These are phyloP conservation scores for Brachyistius frenatus DNA, from an alignment of 2,113 vertebrate species.

Conservation along the genomic window DNA sequence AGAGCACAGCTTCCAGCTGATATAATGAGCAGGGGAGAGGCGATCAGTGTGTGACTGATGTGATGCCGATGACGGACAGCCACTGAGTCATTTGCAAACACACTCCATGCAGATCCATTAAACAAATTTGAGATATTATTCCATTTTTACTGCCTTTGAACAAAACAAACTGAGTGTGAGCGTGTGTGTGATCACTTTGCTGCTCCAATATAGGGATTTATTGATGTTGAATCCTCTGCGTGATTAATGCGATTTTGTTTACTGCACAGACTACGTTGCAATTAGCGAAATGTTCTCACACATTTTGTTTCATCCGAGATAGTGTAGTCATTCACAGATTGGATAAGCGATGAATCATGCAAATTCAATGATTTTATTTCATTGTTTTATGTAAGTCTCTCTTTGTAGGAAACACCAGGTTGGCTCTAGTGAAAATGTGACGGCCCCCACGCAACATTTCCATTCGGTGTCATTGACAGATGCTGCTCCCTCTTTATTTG, in stretches of 20 bases:
- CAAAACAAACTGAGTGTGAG: constrained; percentile 9
- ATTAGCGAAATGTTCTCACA: constrained; percentile 69
- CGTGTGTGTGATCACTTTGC: constrained; percentile 40
- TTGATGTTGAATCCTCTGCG: constrained; percentile 18
- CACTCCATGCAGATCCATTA: constrained; percentile 44
- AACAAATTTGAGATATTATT: constrained; percentile 48
- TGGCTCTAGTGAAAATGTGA: constrained; percentile 12
- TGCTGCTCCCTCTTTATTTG: constrained; percentile 72
- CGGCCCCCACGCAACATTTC: constrained; percentile 44
- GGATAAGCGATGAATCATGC: constrained; percentile 64
- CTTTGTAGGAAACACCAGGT: constrained; percentile 36
- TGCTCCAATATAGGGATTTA: constrained; percentile 53
- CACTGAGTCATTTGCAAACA: constrained; percentile 63
- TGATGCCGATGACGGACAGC: constrained; percentile 53
- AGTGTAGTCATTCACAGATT: constrained; percentile 69
- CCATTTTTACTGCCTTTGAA: constrained; percentile 37
- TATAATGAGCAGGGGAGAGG: constrained; percentile 54
- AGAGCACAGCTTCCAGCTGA: constrained; percentile 53
- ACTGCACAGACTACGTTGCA: constrained; percentile 55
- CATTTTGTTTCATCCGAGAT: constrained; percentile 59
- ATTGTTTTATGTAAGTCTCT: constrained; percentile 60
- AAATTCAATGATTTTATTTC: constrained; percentile 43
- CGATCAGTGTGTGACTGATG: constrained; percentile 64
- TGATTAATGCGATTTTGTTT: constrained; percentile 70
- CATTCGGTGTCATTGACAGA: constrained; percentile 75